Conservation (phyloP, 2,888 invertebrate species). For the Troides helena region DNA sequence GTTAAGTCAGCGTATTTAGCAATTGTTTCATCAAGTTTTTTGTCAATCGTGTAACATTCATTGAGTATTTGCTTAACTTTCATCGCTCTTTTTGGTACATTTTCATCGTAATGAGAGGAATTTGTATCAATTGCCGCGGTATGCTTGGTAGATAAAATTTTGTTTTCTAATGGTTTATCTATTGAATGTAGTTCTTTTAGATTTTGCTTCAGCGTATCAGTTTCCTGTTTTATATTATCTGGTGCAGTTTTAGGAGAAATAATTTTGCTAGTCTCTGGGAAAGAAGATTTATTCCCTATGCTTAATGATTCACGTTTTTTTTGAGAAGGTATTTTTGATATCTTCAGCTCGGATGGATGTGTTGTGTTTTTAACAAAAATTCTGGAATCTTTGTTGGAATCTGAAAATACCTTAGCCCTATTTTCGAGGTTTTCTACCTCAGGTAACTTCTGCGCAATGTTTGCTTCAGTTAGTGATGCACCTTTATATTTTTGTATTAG, state of each 20-base stretch:
- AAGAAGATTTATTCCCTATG: constrained; percentile 1
- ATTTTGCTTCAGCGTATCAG: constrained; percentile 16
- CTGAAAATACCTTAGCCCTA: background rate
- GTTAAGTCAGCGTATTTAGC: constrained; percentile 24
- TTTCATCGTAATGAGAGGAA: background rate
- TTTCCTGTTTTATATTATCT: background rate
- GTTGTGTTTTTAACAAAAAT: background rate
- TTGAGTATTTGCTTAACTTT: constrained; percentile 23
- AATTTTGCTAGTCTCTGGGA: background rate
- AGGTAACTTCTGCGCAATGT: background rate
- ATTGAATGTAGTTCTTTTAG: constrained; percentile 19
- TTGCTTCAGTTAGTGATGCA: constrained; percentile 4
- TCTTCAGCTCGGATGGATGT: background rate
- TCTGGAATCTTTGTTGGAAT: background rate
- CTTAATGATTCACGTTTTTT: constrained; percentile 12
- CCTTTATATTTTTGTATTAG: background rate
- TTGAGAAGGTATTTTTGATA: constrained; percentile 9
- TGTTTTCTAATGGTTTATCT: constrained; percentile 7
- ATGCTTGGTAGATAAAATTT: background rate
- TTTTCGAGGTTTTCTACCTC: background rate
- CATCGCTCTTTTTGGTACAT: constrained; percentile 1
- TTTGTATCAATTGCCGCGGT: background rate
- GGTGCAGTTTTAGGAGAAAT: background rate
- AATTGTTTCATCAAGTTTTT: constrained; percentile 28
- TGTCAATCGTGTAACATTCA: constrained; percentile 26